phyloP scores from a whole-genome alignment of 1,140 invertebrate species.

The Listronotus oregonensis region DNA sequence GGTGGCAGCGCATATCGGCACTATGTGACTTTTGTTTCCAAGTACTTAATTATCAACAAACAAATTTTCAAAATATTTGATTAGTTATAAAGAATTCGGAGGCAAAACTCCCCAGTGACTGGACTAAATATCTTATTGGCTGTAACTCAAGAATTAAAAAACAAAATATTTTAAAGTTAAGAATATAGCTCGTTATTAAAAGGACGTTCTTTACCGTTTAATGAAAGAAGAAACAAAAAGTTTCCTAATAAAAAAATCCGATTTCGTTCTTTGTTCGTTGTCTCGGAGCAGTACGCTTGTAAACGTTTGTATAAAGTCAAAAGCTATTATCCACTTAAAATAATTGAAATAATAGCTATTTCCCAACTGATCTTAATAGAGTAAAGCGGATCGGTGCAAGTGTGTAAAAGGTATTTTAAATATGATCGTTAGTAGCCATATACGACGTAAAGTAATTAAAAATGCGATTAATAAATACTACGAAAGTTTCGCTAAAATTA shows the following conservation, averaged over 20 bases:
- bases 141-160: too few relatives aligned
- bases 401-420: slow-evolving; percentile 27
- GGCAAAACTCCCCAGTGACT: too few relatives aligned
- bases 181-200: too few relatives aligned
- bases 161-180: too few relatives aligned
- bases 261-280: slow-evolving; percentile 11
- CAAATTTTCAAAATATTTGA: too few relatives aligned
- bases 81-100: too few relatives aligned
- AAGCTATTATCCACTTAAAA: slow-evolving; percentile 42
- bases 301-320: slow-evolving; percentile 29
- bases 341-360: slow-evolving; percentile 43
- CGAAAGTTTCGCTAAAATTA: too few relatives aligned
- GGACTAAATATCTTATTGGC: too few relatives aligned
- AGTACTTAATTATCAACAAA: too few relatives aligned
- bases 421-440: slow-evolving; percentile 1
- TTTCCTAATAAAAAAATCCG: slow-evolving; percentile 5
- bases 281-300: slow-evolving; percentile 16
- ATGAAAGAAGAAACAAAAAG: neutral
- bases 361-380: slow-evolving; percentile 38
- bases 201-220: too few relatives aligned
- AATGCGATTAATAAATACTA: neutral
- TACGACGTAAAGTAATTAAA: neutral
- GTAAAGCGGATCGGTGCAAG: slow-evolving; percentile 21
- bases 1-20: too few relatives aligned
- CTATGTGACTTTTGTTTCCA: too few relatives aligned